phyloP scores from a whole-genome alignment of 2,888 invertebrate species.

The Zelleria hepariella region DNA sequence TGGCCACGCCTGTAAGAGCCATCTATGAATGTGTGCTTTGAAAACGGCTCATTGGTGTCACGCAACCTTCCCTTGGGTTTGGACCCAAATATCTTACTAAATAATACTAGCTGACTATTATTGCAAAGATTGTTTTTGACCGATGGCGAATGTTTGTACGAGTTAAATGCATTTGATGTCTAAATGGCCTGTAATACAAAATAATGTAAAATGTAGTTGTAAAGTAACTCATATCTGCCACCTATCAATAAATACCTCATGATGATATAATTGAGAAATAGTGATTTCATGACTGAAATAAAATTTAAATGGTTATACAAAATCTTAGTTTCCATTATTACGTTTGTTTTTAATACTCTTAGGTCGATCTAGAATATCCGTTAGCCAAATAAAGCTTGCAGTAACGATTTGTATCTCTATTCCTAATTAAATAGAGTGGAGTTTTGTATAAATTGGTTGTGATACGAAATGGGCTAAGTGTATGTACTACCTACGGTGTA shows the following conservation, averaged over 20 bases:
- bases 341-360: not conserved
- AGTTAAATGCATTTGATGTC: not conserved
- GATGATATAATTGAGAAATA: not conserved
- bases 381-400: not conserved
- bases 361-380: not conserved
- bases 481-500: not conserved
- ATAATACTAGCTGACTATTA: not conserved
- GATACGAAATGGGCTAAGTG: not conserved
- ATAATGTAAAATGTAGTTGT: not conserved
- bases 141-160: not conserved
- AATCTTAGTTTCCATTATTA: not conserved
- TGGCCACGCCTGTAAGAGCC: too few relatives aligned
- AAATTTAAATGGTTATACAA: not conserved
- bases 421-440: not conserved
- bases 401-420: not conserved
- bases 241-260: not conserved
- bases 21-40: too few relatives aligned
- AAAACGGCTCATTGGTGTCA: too few relatives aligned
- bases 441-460: not conserved
- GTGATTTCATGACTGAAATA: not conserved
- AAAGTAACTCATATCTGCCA: not conserved
- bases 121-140: not conserved
- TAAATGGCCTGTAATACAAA: not conserved
- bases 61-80: too few relatives aligned
- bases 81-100: too few relatives aligned